These are phyloP conservation scores for Ceratina australensis DNA, from an alignment of 1,140 invertebrate genomes.

Conservation along the genomic window DNA sequence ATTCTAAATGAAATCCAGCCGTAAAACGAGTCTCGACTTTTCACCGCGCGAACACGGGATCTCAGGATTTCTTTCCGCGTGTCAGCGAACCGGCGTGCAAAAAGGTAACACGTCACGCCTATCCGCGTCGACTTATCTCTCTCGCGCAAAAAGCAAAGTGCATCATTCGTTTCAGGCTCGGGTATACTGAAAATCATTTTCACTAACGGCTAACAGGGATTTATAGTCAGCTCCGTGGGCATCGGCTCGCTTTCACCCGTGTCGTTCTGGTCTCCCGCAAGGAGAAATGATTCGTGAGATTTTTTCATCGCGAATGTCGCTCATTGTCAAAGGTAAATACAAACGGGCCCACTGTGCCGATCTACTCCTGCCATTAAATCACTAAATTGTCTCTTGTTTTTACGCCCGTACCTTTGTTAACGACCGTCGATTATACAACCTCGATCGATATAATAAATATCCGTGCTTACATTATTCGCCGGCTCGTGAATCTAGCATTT, in stretches of 20 bases:
- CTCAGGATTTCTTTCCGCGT: constrained; percentile 20
- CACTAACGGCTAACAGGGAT: constrained; percentile 2
- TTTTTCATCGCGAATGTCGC: not conserved
- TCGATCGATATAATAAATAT: constrained; percentile 18
- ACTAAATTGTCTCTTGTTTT: not conserved
- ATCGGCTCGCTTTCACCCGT: constrained; percentile 12
- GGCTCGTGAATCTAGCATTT: not conserved
- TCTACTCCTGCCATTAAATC: not conserved
- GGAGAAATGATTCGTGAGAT: constrained; percentile 8
- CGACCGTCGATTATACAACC: not conserved
- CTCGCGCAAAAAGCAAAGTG: constrained; percentile 13
- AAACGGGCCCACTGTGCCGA: not conserved
- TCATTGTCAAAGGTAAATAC: not conserved
- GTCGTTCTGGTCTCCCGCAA: not conserved
- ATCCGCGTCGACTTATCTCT: constrained; percentile 18
- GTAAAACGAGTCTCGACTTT: not conserved
- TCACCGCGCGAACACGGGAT: not conserved
- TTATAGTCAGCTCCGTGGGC: not conserved
- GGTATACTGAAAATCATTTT: constrained; percentile 30
- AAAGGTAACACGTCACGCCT: constrained; percentile 10
- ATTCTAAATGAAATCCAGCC: not conserved
- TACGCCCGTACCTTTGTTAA: not conserved
- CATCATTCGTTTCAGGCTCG: constrained; percentile 4
- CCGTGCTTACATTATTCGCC: not conserved
- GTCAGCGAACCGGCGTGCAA: not conserved